A percentile compares a stretch with the other conserved stretches of the same genome.
These are phyloP conservation scores for Morpho deidamia DNA, from an alignment of 2,888 invertebrate species.

Conservation along the genomic window DNA sequence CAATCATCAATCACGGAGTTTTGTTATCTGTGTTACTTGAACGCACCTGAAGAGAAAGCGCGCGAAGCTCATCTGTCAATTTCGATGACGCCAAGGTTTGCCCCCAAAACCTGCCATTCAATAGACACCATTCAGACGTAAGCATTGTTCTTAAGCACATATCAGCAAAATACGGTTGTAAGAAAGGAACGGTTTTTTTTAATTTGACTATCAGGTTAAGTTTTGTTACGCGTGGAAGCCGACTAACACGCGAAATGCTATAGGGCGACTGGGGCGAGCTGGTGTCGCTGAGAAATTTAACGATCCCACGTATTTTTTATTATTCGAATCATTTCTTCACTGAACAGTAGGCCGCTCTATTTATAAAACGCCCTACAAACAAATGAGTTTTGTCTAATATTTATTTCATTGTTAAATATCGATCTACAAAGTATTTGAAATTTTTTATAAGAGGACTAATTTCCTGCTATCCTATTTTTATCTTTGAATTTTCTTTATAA, in stretches of 20 bases:
- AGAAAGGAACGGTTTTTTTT: constrained; percentile 10
- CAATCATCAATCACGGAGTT: constrained; percentile 35
- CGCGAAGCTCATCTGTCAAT: constrained; percentile 69
- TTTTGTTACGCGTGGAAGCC: constrained; percentile 47
- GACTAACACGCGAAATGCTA: constrained; percentile 66
- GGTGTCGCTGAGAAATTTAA: constrained; percentile 58
- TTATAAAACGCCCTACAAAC: constrained; percentile 52
- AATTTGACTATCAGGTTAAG: constrained; percentile 17
- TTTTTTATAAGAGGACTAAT: too few relatives aligned
- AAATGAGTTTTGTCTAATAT: constrained; percentile 26
- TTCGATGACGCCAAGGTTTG: constrained; percentile 45
- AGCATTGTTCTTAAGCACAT: constrained; percentile 52
- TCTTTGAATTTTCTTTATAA: too few relatives aligned
- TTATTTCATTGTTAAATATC: constrained; percentile 21
- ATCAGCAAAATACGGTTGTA: constrained; percentile 32
- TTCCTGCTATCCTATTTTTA: too few relatives aligned
- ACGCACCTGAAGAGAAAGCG: constrained; percentile 69
- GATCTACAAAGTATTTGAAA: too few relatives aligned
- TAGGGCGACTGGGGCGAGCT: constrained; percentile 58
- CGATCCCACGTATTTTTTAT: constrained; percentile 56
- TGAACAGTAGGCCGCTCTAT: constrained; percentile 54
- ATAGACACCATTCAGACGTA: constrained; percentile 45
- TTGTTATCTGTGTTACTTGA: constrained; percentile 53
- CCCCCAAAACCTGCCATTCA: constrained; percentile 59
- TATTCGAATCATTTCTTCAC: constrained; percentile 56